Percentiles rank a stretch among this genome's conserved stretches.
These are phyloP conservation scores for Aptenodytes forsteri DNA, from an alignment of 2,113 vertebrate species.

Conservation along the genomic window DNA sequence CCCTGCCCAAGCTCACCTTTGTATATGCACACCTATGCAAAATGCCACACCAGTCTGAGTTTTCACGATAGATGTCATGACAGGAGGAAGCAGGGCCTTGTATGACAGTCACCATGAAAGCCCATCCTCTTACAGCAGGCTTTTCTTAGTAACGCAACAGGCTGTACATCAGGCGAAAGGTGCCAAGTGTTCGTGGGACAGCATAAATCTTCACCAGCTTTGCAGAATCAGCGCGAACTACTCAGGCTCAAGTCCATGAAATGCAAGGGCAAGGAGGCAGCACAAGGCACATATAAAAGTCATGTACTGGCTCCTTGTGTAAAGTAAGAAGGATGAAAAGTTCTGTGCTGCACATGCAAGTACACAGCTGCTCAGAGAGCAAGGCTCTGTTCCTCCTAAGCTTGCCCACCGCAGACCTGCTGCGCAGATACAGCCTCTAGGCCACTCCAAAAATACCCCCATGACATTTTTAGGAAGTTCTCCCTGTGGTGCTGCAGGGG, in stretches of 20 bases:
- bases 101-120: background rate
- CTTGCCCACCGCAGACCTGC: background rate
- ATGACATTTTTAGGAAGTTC: background rate
- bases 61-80: background rate
- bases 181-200: background rate
- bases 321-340: no score
- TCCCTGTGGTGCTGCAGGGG: background rate
- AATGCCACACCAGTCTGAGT: rapidly evolving
- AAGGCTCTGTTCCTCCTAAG: background rate
- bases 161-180: background rate
- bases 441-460: background rate
- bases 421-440: background rate
- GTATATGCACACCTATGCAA: background rate
- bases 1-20: background rate
- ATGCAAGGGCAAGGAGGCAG: background rate
- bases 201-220: background rate
- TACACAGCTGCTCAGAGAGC: rapidly evolving
- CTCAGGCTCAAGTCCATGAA: background rate
- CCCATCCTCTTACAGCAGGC: background rate
- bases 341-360: background rate
- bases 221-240: background rate
- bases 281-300: rapidly evolving
- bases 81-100: background rate
- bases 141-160: background rate
- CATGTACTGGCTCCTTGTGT: background rate